Percentiles rank a stretch among this genome's conserved stretches.
Evolutionary conservation across 2,797 vertebrate genomes (phyloP).

Genomic region (Cynopterus sphinx): DNA sequence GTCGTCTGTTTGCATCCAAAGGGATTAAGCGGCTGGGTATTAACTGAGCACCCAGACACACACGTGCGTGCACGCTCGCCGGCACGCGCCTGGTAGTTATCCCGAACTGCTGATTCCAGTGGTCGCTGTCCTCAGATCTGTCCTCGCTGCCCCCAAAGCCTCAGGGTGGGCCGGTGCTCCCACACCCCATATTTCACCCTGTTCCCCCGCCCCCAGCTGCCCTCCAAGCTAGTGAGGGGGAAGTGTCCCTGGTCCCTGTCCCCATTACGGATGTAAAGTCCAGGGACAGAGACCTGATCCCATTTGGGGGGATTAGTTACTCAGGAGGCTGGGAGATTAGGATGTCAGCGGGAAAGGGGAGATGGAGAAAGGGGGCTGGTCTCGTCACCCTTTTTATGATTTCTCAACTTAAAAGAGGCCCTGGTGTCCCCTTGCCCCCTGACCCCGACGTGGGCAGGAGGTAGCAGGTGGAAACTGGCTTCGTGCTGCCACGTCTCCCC

Average conservation of each 20-base stretch:
- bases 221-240: background rate
- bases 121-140: slow-evolving; percentile 50
- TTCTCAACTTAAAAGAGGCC: background rate
- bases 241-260: background rate
- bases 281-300: slow-evolving; percentile 75
- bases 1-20: slow-evolving; percentile 76
- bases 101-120: slow-evolving; percentile 7
- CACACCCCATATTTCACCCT: slow-evolving; percentile 61
- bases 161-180: background rate
- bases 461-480: background rate
- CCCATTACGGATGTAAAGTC: slow-evolving; percentile 81
- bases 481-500: background rate
- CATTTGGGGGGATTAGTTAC: slow-evolving; percentile 82
- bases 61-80: too few relatives aligned
- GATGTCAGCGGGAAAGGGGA: background rate
- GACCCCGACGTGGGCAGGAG: accelerated
- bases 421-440: background rate
- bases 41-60: background rate
- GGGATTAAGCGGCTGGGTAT: slow-evolving; percentile 77
- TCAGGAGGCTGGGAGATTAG: slow-evolving; percentile 72
- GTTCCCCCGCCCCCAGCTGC: background rate
- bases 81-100: background rate
- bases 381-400: background rate
- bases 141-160: background rate
- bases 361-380: background rate